Percentiles rank a stretch among this genome's conserved stretches.
phyloP scores from a whole-genome alignment of 2,888 invertebrate genomes.

The Crepidodera aurea region DNA sequence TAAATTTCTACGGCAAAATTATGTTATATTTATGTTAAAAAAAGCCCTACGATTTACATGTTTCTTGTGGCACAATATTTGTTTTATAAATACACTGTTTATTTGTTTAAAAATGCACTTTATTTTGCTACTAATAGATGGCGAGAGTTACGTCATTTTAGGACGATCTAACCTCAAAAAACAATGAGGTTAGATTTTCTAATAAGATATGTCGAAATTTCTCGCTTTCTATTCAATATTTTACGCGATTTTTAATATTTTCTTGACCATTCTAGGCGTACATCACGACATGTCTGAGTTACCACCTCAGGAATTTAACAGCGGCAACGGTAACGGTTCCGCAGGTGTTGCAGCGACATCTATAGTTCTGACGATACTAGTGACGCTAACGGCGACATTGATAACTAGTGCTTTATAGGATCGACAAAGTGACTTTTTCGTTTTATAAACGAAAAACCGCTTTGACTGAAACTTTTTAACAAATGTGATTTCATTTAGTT shows the following conservation, averaged over 20 bases:
- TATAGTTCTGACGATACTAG: constrained; percentile 37
- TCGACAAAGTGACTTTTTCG: constrained; percentile 42
- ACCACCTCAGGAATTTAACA: constrained; percentile 28
- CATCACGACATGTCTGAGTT: constrained; percentile 35
- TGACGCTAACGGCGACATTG: constrained; percentile 37
- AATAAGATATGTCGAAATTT: neutral
- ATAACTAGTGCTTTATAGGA: constrained; percentile 42
- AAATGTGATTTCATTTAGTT: constrained; percentile 38
- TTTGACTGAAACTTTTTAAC: constrained; percentile 46
- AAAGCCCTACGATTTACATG: constrained; percentile 7
- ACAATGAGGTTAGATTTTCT: too few species aligned
- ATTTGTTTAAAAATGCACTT: neutral
- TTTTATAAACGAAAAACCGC: constrained; percentile 49
- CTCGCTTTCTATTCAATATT: neutral
- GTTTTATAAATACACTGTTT: constrained; percentile 16
- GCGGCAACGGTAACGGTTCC: constrained; percentile 28
- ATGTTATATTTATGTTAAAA: constrained; percentile 7
- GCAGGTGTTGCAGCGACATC: constrained; percentile 31
- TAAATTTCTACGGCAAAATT: too few species aligned
- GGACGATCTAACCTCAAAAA: too few species aligned
- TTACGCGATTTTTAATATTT: too few species aligned
- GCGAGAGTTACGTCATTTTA: too few species aligned
- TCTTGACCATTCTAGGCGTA: constrained; percentile 33
- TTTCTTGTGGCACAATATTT: constrained; percentile 22
- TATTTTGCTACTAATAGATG: too few species aligned